Evolutionary conservation across 1,140 invertebrate genomes (phyloP).

Genomic region (Penaeus japonicus): DNA sequence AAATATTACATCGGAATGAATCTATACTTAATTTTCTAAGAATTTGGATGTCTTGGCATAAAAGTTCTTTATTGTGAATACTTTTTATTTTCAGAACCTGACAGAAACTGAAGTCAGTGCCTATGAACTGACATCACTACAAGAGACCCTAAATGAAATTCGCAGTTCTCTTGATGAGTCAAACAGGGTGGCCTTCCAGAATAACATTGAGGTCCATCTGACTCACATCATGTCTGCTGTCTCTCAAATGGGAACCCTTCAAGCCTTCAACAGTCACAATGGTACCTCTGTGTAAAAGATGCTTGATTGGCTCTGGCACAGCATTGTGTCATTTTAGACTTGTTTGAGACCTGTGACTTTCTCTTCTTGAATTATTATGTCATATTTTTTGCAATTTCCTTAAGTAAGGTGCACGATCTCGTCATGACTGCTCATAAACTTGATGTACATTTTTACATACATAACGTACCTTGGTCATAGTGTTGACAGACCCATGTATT

Average conservation of each 20-base stretch:
- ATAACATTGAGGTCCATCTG: constrained; percentile 89
- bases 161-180: constrained; percentile 78
- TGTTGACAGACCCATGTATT: too few relatives aligned
- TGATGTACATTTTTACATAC: too few relatives aligned
- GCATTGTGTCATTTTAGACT: neutral
- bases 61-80: neutral
- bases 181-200: constrained; percentile 87
- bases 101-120: constrained; percentile 88
- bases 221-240: constrained; percentile 89
- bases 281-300: constrained; percentile 19
- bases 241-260: constrained; percentile 71
- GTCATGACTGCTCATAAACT: too few relatives aligned
- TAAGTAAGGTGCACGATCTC: too few relatives aligned
- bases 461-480: too few relatives aligned
- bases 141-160: constrained; percentile 90
- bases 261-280: constrained; percentile 57
- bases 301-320: neutral
- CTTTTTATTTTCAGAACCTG: constrained; percentile 72
- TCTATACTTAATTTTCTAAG: too few relatives aligned
- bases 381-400: neutral
- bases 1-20: too few relatives aligned
- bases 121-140: constrained; percentile 90
- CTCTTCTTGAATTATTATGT: neutral
- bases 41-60: too few relatives aligned
- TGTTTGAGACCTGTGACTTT: neutral